phyloP scores from a whole-genome alignment of 2,888 invertebrate species.

The Drosophila aldrichi region DNA sequence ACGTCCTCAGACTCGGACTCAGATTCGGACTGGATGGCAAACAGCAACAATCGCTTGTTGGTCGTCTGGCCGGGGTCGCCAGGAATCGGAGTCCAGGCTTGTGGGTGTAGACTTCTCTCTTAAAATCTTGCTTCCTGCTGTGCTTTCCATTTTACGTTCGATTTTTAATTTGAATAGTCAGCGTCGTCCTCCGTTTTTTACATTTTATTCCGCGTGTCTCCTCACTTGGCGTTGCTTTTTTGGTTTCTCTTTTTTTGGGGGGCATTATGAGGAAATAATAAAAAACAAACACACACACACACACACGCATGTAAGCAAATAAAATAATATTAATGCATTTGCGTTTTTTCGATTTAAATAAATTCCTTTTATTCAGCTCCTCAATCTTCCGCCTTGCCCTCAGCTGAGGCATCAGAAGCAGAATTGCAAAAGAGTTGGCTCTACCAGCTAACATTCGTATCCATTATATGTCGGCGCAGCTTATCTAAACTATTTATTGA shows the following conservation, averaged over 20 bases:
- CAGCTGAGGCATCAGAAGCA: neutral
- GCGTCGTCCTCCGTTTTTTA: conserved; percentile 34
- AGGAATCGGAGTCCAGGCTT: conserved; percentile 50
- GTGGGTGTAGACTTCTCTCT: conserved; percentile 36
- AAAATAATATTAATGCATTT: conserved; percentile 80
- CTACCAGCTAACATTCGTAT: too few species aligned
- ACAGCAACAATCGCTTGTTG: conserved; percentile 54
- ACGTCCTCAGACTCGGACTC: conserved; percentile 25
- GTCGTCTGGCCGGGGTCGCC: conserved; percentile 40
- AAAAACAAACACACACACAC: conserved; percentile 49
- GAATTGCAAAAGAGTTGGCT: neutral
- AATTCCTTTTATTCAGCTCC: conserved; percentile 48
- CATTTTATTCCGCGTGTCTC: conserved; percentile 15
- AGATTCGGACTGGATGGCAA: conserved; percentile 12
- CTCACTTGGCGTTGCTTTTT: conserved; percentile 7
- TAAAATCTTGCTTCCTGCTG: conserved; percentile 72
- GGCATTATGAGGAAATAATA: conserved; percentile 72
- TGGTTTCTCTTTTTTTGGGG: conserved; percentile 10
- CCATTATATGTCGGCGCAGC: conserved; percentile 1
- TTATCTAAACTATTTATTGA: conserved; percentile 2
- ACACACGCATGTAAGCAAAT: conserved; percentile 10
- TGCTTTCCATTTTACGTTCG: conserved; percentile 80
- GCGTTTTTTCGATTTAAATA: conserved; percentile 76
- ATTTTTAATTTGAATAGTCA: conserved; percentile 82
- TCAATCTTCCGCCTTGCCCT: neutral